Base-by-base conservation (phyloP, 2,797 vertebrate genomes). In the Peromyscus attwateri region DNA sequence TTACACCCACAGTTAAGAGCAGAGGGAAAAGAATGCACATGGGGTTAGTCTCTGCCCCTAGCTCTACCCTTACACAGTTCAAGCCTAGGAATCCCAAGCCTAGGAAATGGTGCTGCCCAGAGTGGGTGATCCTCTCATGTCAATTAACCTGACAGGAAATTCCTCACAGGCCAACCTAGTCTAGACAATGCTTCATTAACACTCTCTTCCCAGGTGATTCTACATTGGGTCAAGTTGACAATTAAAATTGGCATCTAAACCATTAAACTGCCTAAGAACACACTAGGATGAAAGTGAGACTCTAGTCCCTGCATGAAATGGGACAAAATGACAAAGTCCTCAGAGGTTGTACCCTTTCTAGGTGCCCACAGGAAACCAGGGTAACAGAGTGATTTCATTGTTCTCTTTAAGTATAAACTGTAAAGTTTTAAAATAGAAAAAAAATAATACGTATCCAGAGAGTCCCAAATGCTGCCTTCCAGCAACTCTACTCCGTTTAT, bases 401-500 rank as follows among this genome's bases (percentile, higher is more conserved):
- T n/a, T 96, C n/a, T 85, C 40, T 90, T 31, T 71, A 77, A 92
- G 3, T 34, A 87, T 14, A 92, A 87, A 83, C 64, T 80, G 3
- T 16, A 83, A n/a, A 31, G 16, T 46, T 89, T 91, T 75, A n/a
- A 43, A 68, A 27, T 31, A 79, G 29, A 55, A 62, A 9, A 55
- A 40, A 62, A 76, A 80, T 23, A 92, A 34, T 55, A 70, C 6
- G 75, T 92, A 76, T 60, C 70, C 29, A 76, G 40, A n/a, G 43
- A 92, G 80, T 49, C 34, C 46, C 64, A 87, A 90, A 64, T 27
- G 2, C 6, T 91, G 57, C 49, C 85, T 93, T 75, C 31, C 52
- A 73, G 52, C 11, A 19, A 91, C 68, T 92, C 91, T 79, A 70
- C 23, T 66, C n/a, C 12, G 46, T 88, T 96, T 83, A 95, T 94